These are phyloP conservation scores for Heterodera schachtii DNA, from an alignment of 1,140 invertebrate species.

Conservation along the genomic window DNA sequence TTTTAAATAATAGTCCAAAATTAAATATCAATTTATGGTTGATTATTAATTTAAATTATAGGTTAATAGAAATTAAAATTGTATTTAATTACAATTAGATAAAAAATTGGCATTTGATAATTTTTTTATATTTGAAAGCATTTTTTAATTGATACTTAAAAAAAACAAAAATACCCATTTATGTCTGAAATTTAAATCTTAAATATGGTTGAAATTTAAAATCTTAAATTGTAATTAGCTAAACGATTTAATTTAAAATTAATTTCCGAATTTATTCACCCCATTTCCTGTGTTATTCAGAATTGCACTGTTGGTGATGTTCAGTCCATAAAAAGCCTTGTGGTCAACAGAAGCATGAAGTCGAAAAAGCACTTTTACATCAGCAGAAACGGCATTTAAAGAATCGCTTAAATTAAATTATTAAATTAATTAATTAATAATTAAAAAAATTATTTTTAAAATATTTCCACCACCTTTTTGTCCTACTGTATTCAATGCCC, in stretches of 20 bases:
- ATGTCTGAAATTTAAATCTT: too few relatives aligned
- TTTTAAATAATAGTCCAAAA: too few relatives aligned
- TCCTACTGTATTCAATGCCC: conserved; percentile 49
- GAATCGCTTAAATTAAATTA: conserved; percentile 27
- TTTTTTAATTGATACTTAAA: too few relatives aligned
- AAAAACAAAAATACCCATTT: too few relatives aligned
- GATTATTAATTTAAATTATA: too few relatives aligned
- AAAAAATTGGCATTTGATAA: too few relatives aligned
- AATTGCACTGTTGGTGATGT: conserved; percentile 85
- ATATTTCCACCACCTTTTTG: neutral
- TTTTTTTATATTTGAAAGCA: too few relatives aligned
- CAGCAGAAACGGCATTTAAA: conserved; percentile 48
- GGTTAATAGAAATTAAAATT: too few relatives aligned
- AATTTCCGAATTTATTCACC: conserved; percentile 50
- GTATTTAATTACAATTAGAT: too few relatives aligned
- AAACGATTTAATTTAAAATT: neutral
- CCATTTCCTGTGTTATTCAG: conserved; percentile 89
- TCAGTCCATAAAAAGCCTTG: conserved; percentile 74
- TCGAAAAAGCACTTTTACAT: conserved; percentile 58
- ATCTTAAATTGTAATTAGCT: too few relatives aligned
- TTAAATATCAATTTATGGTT: too few relatives aligned
- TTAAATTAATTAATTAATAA: neutral
- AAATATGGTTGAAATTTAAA: too few relatives aligned
- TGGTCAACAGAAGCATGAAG: conserved; percentile 59
- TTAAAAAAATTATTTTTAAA: neutral